These are phyloP conservation scores for Drosophila falleni DNA, from an alignment of 2,888 invertebrate species.

Conservation along the genomic window DNA sequence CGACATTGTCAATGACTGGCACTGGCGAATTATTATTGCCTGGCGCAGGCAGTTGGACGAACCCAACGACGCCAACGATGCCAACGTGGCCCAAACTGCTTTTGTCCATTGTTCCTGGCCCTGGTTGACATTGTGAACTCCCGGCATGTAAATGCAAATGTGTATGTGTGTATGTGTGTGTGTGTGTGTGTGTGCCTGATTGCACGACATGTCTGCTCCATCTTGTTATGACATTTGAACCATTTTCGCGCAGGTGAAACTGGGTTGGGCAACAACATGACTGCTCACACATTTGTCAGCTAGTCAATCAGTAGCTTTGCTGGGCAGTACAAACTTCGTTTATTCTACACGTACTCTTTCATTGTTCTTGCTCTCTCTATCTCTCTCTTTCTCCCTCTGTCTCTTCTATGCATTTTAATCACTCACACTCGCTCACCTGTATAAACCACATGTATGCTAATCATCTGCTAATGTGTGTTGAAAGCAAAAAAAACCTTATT, in stretches of 20 bases:
- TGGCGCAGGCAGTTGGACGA: constrained; percentile 67
- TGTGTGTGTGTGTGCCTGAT: constrained; percentile 14
- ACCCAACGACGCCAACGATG: constrained; percentile 23
- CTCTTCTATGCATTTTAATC: constrained; percentile 14
- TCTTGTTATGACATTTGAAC: constrained; percentile 76
- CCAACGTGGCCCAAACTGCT: constrained; percentile 44
- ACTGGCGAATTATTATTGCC: constrained; percentile 75
- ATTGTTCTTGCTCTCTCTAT: too few species aligned
- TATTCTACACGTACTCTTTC: constrained; percentile 5
- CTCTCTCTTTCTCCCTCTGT: too few species aligned
- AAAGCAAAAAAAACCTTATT: too few species aligned
- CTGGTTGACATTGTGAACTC: constrained; percentile 42
- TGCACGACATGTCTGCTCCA: constrained; percentile 56
- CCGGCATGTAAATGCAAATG: constrained; percentile 58
- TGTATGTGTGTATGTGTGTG: neutral
- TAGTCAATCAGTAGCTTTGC: constrained; percentile 64
- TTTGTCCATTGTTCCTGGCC: constrained; percentile 55
- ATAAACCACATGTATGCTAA: too few species aligned
- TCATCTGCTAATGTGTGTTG: too few species aligned
- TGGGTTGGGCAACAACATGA: constrained; percentile 32
- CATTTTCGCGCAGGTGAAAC: constrained; percentile 55
- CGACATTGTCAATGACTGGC: constrained; percentile 72
- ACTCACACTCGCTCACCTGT: neutral
- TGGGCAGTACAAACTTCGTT: constrained; percentile 7
- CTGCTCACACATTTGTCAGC: constrained; percentile 60